A percentile compares a stretch with the other conserved stretches of the same genome.
phyloP scores from a whole-genome alignment of 2,888 invertebrate species.

The Cantharis nigra region DNA sequence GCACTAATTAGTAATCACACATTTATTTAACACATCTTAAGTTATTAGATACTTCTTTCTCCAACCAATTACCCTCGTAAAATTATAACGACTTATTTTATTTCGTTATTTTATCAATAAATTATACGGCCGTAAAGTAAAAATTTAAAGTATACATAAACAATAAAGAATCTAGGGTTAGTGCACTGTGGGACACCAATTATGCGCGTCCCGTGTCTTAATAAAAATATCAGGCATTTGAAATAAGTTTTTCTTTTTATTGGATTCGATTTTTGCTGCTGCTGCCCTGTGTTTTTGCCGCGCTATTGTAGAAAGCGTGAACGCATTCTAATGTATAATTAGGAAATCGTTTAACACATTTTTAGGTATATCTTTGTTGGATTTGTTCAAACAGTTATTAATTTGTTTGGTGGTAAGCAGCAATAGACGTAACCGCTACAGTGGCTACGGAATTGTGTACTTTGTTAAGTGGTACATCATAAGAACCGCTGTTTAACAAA shows the following conservation, averaged over 20 bases:
- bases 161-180: not conserved
- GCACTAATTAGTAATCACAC: conserved; percentile 30
- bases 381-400: conserved; percentile 25
- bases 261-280: not conserved
- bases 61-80: not conserved
- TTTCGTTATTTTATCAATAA: not conserved
- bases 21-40: conserved; percentile 26
- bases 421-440: conserved; percentile 34
- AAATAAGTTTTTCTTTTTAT: not conserved
- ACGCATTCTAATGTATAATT: conserved; percentile 11
- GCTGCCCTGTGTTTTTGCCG: not conserved
- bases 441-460: conserved; percentile 36
- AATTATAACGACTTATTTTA: not conserved
- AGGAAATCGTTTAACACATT: conserved; percentile 25
- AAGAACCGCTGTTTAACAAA: conserved; percentile 34
- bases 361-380: conserved; percentile 13
- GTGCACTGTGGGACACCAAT: not conserved
- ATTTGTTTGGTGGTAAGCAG: conserved; percentile 21
- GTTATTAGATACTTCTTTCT: not conserved
- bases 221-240: not conserved
- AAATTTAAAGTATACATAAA: not conserved
- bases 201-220: not conserved
- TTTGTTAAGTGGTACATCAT: conserved; percentile 37
- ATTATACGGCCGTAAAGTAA: not conserved
- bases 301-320: not conserved